A percentile compares a stretch with the other conserved stretches of the same genome.
Evolutionary conservation across 64 coral and sea anemone genomes (phyloP).

Genomic region (Acropora tenuis): DNA sequence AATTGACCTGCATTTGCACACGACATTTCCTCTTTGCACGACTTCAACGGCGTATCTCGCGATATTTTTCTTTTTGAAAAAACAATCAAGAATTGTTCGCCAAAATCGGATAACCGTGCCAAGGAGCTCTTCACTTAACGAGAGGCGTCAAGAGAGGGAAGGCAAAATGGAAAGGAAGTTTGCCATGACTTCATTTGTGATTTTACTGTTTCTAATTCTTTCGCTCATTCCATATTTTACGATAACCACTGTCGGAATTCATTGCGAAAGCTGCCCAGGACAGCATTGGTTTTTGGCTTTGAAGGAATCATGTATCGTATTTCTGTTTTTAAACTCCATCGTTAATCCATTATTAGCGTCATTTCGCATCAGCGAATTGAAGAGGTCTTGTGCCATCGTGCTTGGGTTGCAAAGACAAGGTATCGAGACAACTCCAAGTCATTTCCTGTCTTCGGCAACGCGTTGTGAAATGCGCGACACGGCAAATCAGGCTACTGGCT

Average conservation of each 20-base stretch:
- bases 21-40: conserved; percentile 1
- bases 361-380: conserved; percentile 6
- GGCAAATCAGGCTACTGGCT: too few relatives aligned
- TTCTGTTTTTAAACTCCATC: conserved; percentile 8
- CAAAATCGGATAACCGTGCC: background rate
- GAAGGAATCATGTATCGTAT: background rate
- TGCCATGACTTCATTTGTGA: conserved; percentile 2
- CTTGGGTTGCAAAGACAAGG: background rate
- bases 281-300: background rate
- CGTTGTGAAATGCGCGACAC: too few relatives aligned
- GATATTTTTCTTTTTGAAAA: conserved; percentile 10
- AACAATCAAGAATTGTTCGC: background rate
- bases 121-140: background rate
- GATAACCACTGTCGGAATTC: background rate
- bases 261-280: background rate
- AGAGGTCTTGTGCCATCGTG: background rate
- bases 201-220: conserved; percentile 1
- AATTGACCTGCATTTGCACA: conserved; percentile 24
- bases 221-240: conserved; percentile 30
- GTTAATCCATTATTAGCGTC: background rate
- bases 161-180: background rate
- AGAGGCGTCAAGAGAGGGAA: background rate
- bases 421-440: background rate
- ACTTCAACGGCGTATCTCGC: background rate
- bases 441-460: too few relatives aligned